phyloP scores from a whole-genome alignment of 2,797 vertebrate genomes.

The Podargus strigoides region DNA sequence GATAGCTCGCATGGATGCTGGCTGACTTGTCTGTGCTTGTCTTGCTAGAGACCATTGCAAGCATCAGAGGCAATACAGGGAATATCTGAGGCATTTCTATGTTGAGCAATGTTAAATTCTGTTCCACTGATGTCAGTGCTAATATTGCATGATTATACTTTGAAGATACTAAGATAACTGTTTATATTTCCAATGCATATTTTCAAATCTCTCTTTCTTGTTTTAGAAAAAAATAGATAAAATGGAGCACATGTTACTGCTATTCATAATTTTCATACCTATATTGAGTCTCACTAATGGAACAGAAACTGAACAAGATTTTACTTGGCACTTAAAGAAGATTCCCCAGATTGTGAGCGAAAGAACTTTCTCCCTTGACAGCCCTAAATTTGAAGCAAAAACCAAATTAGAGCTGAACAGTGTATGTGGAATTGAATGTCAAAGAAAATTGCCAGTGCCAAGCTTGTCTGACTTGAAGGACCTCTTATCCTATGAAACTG shows the following conservation, averaged over 20 bases:
- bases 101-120: neutral
- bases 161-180: neutral
- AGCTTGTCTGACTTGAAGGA: conserved; percentile 84
- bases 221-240: conserved; percentile 76
- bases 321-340: conserved; percentile 86
- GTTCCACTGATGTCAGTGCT: neutral
- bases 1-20: neutral
- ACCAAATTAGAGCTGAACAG: conserved; percentile 73
- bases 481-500: conserved; percentile 90
- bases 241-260: conserved; percentile 83
- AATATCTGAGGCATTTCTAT: neutral
- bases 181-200: neutral
- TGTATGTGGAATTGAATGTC: conserved; percentile 92
- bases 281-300: conserved; percentile 68
- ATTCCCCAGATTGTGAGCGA: conserved; percentile 84
- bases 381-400: conserved; percentile 84
- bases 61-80: neutral
- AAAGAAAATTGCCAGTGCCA: conserved; percentile 78
- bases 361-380: conserved; percentile 82
- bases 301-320: conserved; percentile 77
- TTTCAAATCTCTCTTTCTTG: conserved; percentile 43
- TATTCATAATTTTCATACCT: conserved; percentile 76
- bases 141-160: neutral
- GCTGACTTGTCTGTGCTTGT: neutral
- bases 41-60: neutral